Base-by-base conservation (phyloP, 2,888 invertebrate species). In the Abscondita cerata region DNA sequence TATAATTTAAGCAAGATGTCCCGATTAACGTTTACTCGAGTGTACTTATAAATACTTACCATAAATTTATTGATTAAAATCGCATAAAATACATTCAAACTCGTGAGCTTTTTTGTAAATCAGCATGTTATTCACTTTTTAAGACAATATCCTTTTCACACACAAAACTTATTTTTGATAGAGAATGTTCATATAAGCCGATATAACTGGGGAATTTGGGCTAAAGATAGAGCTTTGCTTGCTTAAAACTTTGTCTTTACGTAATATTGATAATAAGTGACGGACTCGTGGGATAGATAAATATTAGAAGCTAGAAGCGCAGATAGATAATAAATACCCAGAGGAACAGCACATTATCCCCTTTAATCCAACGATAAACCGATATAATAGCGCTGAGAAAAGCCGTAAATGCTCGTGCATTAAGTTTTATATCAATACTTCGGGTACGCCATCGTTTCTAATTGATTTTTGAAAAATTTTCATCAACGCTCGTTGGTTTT, bases 251-350 rank as follows among this genome's bases (percentile, higher is more conserved):
- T 53, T 56, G 40, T 18, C 40, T 38, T 57, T 57, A 51, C 33
- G 41, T 41, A 53, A 63, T 63, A 63, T 59, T 59, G 59, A 63
- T 63, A 63, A 63, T 63, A 63, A 63, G 52, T 36, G 53, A 40
- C 15, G 13, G 47, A 12, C 63, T 48, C 59, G 5, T 25, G 63
- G 56, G 63, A 47, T 9, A 44, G 40, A 51, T 52, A 56, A 63
- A 59, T 55, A 59, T 41, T 44, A 51, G 55, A 18, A 50, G 41
- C 53, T 52, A 31, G n/a, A 59, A 52, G 59, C 59, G 55, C 51
- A 63, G 63, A 59, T 59, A 63, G 63, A 63, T 63, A 63, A 59
- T 59, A 59, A 59, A 59, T 55, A 52, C 57, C 63, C 56, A 41
- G 46, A 47, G 54, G 63, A 46, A 31, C 33, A 58, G 44, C 38